phyloP scores from a whole-genome alignment of 1,140 invertebrate species.

The Cardiocondyla obscurior region DNA sequence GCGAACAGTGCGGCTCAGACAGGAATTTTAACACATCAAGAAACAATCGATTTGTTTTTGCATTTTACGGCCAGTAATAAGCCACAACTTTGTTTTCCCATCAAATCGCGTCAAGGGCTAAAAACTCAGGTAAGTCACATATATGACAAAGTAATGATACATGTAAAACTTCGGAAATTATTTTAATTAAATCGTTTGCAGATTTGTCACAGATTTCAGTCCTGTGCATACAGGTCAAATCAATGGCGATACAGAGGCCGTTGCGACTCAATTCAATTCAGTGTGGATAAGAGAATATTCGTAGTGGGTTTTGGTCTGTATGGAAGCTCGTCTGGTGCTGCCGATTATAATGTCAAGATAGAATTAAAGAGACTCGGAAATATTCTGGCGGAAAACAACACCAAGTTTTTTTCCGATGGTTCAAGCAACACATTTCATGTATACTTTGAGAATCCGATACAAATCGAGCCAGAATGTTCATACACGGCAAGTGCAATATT shows the following conservation, averaged over 20 bases:
- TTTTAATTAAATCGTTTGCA: conserved; percentile 75
- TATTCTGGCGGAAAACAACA: conserved; percentile 94
- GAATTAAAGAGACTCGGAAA: conserved; percentile 94
- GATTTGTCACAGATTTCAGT: conserved; percentile 97
- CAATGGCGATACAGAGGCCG: conserved; percentile 97
- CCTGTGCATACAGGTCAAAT: conserved; percentile 97
- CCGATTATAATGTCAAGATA: conserved; percentile 95
- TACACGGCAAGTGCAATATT: conserved; percentile 95
- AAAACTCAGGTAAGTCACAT: conserved; percentile 90
- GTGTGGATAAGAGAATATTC: conserved; percentile 95
- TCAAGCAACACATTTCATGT: conserved; percentile 97
- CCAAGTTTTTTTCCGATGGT: conserved; percentile 96
- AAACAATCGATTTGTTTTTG: conserved; percentile 96
- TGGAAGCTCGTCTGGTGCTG: conserved; percentile 95
- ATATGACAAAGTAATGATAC: conserved; percentile 4
- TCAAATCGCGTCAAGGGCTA: conserved; percentile 91
- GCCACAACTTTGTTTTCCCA: conserved; percentile 92
- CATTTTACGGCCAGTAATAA: conserved; percentile 93
- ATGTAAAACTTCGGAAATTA: background rate
- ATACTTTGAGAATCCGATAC: conserved; percentile 96
- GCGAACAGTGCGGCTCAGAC: conserved; percentile 95
- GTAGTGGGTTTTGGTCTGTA: conserved; percentile 96
- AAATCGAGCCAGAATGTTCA: conserved; percentile 95
- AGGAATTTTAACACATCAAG: conserved; percentile 93
- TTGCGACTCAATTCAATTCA: conserved; percentile 97